phyloP scores from a whole-genome alignment of 2,888 invertebrate genomes.

The Ethmia dodecea region DNA sequence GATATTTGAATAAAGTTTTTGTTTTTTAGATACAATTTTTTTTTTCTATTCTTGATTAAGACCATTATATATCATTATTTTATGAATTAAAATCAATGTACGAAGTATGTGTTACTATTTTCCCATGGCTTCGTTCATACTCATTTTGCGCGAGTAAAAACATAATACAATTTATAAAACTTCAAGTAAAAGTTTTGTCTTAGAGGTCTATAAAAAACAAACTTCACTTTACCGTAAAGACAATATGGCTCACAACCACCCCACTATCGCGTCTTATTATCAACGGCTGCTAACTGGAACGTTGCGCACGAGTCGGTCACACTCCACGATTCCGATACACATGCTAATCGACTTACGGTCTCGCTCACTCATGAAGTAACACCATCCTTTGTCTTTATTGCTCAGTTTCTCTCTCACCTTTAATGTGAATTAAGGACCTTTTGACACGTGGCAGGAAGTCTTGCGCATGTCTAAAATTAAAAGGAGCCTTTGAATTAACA shows the following conservation, averaged over 20 bases:
- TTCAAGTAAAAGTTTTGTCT: too few species aligned
- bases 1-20: too few species aligned
- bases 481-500: too few species aligned
- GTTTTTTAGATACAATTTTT: too few species aligned
- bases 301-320: slow-evolving; percentile 55
- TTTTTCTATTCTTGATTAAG: too few species aligned
- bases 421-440: slow-evolving; percentile 7
- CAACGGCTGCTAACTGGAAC: slow-evolving; percentile 34
- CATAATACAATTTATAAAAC: too few species aligned
- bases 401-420: background rate
- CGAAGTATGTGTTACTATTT: too few species aligned
- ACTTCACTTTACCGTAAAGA: slow-evolving; percentile 21
- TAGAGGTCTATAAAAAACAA: too few species aligned
- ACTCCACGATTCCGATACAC: slow-evolving; percentile 39
- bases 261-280: slow-evolving; percentile 36
- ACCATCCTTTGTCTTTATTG: background rate
- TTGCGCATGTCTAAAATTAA: slow-evolving; percentile 3
- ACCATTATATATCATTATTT: too few species aligned
- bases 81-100: too few species aligned
- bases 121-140: too few species aligned
- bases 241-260: slow-evolving; percentile 32
- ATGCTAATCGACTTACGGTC: slow-evolving; percentile 25
- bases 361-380: slow-evolving; percentile 8
- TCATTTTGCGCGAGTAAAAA: too few species aligned
- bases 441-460: slow-evolving; percentile 20